Conservation (phyloP, 2,888 invertebrate species). For the Tenthredo livida region DNA sequence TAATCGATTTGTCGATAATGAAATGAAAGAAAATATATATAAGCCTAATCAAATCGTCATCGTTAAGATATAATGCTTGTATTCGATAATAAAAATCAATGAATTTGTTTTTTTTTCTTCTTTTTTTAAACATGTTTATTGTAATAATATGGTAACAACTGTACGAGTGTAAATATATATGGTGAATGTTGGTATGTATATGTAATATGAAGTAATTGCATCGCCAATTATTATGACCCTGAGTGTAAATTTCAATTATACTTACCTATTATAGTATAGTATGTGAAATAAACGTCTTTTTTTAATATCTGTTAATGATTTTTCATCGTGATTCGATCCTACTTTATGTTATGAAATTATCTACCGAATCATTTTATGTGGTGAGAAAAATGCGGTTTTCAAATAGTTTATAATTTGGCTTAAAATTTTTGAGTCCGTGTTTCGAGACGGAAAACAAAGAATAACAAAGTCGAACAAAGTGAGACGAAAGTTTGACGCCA, state of each 20-base stretch:
- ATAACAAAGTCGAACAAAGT: background rate
- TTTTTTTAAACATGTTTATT: background rate
- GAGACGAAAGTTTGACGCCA: conserved; percentile 10
- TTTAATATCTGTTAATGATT: background rate
- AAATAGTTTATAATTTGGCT: conserved; percentile 9
- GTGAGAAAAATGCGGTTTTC: background rate
- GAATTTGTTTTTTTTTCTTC: background rate
- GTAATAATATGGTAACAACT: background rate
- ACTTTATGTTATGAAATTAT: background rate
- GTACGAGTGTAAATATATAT: background rate
- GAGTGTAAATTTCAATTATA: conserved; percentile 28
- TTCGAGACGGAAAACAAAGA: background rate
- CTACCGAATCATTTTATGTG: background rate
- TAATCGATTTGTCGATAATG: too few species aligned
- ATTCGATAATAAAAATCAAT: background rate
- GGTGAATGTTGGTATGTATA: background rate
- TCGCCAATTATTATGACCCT: conserved; percentile 11
- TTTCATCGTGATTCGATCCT: background rate
- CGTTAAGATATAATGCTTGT: too few species aligned
- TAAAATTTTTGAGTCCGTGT: background rate
- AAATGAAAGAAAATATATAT: too few species aligned
- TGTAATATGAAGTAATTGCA: background rate
- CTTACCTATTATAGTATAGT: background rate
- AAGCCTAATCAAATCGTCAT: background rate
- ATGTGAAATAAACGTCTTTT: conserved; percentile 27